A percentile compares a stretch with the other conserved stretches of the same genome.
These are phyloP conservation scores for Glossosoma conforme DNA, from an alignment of 1,140 invertebrate species.

Conservation along the genomic window DNA sequence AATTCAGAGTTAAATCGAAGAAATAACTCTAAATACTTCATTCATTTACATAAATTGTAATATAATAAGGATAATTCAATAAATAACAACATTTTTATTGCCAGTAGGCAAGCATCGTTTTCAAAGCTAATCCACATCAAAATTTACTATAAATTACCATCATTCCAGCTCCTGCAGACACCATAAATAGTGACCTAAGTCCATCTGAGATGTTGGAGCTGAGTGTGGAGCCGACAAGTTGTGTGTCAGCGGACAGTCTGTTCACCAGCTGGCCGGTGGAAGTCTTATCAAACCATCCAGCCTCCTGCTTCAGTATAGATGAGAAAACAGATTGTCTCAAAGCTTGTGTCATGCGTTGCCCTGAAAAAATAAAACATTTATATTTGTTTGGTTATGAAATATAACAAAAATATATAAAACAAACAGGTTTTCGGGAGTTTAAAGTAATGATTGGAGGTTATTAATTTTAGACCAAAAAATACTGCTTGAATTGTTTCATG, in stretches of 20 bases:
- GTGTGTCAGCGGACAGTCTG: constrained; percentile 83
- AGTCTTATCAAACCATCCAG: constrained; percentile 88
- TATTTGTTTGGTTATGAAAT: background rate
- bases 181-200: constrained; percentile 78
- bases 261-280: constrained; percentile 96
- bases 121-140: background rate
- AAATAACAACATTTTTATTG: too few species aligned
- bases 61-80: too few species aligned
- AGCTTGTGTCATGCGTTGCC: constrained; percentile 79
- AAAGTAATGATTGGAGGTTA: background rate
- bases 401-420: too few species aligned
- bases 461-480: constrained; percentile 10
- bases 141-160: constrained; percentile 63
- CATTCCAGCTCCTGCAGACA: constrained; percentile 80
- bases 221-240: constrained; percentile 85
- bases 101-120: too few species aligned
- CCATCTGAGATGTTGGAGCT: constrained; percentile 95
- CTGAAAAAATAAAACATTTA: constrained; percentile 44
- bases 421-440: background rate
- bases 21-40: too few species aligned
- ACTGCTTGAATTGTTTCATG: background rate
- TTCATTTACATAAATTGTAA: too few species aligned
- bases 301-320: constrained; percentile 84
- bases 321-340: constrained; percentile 78
- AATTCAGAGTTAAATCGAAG: too few species aligned